Percentiles rank a stretch among this genome's conserved stretches.
These are phyloP conservation scores for Chydorus sphaericus DNA, from an alignment of 2,888 invertebrate species.

Conservation along the genomic window DNA sequence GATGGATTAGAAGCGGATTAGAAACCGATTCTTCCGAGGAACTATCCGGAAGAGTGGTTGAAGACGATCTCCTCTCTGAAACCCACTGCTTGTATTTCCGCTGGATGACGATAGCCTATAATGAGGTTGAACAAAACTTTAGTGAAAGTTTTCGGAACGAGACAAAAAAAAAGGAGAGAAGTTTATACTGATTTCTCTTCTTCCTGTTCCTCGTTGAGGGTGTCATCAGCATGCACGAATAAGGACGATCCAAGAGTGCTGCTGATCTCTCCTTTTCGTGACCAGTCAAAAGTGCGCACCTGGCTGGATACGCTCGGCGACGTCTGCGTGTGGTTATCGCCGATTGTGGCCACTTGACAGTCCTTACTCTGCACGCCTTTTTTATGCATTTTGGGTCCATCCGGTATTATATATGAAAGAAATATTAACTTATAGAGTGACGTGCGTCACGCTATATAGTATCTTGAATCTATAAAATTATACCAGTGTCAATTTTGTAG, in stretches of 20 bases:
- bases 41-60: background rate
- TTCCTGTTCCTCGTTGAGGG: too few species aligned
- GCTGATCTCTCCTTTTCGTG: background rate
- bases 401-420: too few species aligned
- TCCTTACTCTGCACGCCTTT: background rate
- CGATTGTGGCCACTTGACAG: constrained; percentile 1
- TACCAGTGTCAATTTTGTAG: background rate
- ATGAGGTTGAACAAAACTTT: too few species aligned
- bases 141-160: too few species aligned
- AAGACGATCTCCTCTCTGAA: background rate
- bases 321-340: constrained; percentile 8
- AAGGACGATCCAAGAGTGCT: background rate
- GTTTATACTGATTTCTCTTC: background rate
- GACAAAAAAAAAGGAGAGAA: background rate
- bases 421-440: too few species aligned
- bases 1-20: background rate
- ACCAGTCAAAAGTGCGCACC: background rate
- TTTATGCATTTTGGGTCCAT: too few species aligned
- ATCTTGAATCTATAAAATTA: too few species aligned
- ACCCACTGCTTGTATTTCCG: background rate
- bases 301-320: background rate
- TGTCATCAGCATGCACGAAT: background rate
- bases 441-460: too few species aligned
- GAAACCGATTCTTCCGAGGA: background rate
- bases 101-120: background rate